Percentiles rank a stretch among this genome's conserved stretches.
These are phyloP conservation scores for Anoplius nigerrimus DNA, from an alignment of 2,888 invertebrate species.

Conservation along the genomic window DNA sequence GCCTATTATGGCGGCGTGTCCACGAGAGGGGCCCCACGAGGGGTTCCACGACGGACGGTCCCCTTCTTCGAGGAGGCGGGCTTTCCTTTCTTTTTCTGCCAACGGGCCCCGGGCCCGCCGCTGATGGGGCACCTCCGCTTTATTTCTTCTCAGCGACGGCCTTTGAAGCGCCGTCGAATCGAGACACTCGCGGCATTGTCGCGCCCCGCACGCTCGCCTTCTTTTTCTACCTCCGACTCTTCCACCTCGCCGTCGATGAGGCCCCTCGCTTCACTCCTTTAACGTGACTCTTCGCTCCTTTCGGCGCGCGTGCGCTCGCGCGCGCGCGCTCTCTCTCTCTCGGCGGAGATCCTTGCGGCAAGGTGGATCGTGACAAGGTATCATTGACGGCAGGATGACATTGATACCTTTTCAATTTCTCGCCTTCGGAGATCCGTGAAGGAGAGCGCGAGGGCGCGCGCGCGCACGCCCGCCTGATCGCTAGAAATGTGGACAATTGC, in stretches of 20 bases:
- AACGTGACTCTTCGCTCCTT: too few species aligned
- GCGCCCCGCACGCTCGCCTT: constrained; percentile 36
- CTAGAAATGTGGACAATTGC: too few species aligned
- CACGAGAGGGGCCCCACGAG: constrained; percentile 44
- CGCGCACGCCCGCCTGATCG: too few species aligned
- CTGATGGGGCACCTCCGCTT: constrained; percentile 35
- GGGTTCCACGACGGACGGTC: constrained; percentile 1
- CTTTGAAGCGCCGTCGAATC: constrained; percentile 60
- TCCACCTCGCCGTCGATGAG: constrained; percentile 9
- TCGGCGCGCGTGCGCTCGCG: not conserved
- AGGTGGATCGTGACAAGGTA: constrained; percentile 7
- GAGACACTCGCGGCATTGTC: constrained; percentile 52
- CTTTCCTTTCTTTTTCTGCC: constrained; percentile 56
- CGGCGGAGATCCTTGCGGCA: not conserved
- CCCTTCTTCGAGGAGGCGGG: constrained; percentile 35
- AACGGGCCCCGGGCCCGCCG: constrained; percentile 34
- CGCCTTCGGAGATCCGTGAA: not conserved
- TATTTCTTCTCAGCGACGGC: constrained; percentile 53
- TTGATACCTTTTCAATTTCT: constrained; percentile 26
- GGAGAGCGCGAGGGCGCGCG: too few species aligned
- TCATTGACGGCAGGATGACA: constrained; percentile 32
- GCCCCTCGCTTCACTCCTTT: not conserved
- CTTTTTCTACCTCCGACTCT: constrained; percentile 21
- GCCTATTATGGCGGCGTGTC: constrained; percentile 70
- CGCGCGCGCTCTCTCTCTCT: not conserved